phyloP scores from a whole-genome alignment of 2,797 vertebrate species.

The Lepilemur ruficaudatus region DNA sequence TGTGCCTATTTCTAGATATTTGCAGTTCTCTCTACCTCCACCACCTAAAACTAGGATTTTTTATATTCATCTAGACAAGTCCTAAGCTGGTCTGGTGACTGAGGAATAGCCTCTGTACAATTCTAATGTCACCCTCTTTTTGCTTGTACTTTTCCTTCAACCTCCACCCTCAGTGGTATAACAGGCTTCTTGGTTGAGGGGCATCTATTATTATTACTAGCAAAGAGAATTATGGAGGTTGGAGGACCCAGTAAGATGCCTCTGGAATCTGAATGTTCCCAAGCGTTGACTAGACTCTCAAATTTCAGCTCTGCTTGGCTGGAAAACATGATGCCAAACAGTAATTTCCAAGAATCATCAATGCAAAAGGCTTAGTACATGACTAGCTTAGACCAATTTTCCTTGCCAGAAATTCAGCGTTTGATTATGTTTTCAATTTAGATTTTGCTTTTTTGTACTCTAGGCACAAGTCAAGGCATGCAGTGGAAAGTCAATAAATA shows the following conservation, averaged over 20 bases:
- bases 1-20: neutral
- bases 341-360: constrained; percentile 49
- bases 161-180: neutral
- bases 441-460: constrained; percentile 43
- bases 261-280: constrained; percentile 27
- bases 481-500: constrained; percentile 22
- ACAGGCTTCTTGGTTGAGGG: neutral
- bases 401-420: constrained; percentile 41
- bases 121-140: neutral
- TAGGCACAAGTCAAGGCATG: neutral
- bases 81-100: neutral
- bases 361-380: constrained; percentile 15
- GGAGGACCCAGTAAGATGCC: neutral
- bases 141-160: neutral
- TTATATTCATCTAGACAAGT: neutral
- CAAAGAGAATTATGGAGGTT: constrained; percentile 18
- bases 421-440: constrained; percentile 53
- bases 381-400: neutral
- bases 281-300: constrained; percentile 35
- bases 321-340: constrained; percentile 27
- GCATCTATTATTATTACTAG: neutral
- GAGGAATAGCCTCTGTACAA: neutral
- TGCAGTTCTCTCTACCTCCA: neutral
- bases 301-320: constrained; percentile 22
- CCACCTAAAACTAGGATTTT: neutral